Evolutionary conservation across 2,113 vertebrate genomes (phyloP).

Genomic region (Hemiscyllium ocellatum): DNA sequence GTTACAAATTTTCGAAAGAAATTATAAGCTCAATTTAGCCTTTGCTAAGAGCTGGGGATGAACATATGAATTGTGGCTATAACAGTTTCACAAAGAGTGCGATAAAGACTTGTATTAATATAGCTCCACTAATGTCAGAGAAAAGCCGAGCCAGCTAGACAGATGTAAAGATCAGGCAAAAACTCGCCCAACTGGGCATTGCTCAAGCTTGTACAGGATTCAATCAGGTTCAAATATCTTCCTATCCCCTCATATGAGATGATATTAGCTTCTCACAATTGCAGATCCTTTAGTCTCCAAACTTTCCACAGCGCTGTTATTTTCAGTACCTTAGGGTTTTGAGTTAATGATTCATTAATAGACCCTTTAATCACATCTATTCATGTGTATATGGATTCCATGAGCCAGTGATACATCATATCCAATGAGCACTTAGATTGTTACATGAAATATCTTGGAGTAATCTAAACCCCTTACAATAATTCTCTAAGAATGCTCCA

Average conservation of each 20-base stretch:
- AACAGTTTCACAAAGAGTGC: too few relatives aligned
- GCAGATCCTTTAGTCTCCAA: neutral
- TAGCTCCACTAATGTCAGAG: too few relatives aligned
- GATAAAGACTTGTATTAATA: too few relatives aligned
- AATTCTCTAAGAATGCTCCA: neutral
- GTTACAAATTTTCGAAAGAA: too few relatives aligned
- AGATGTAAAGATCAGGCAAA: too few relatives aligned
- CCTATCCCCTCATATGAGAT: neutral
- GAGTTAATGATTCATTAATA: neutral
- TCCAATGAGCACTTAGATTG: neutral
- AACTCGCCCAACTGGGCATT: too few relatives aligned
- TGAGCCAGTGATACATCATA: neutral
- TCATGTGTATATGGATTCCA: neutral
- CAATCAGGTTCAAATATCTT: neutral
- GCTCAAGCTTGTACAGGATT: too few relatives aligned
- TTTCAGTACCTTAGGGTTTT: neutral
- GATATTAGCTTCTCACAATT: neutral
- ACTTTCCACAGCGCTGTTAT: neutral
- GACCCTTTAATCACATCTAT: neutral
- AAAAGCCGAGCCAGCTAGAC: too few relatives aligned
- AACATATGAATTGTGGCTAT: too few relatives aligned
- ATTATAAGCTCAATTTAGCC: too few relatives aligned
- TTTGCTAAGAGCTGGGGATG: too few relatives aligned
- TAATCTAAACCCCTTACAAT: neutral
- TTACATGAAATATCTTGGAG: neutral